Evolutionary conservation across 2,797 vertebrate genomes (phyloP).

Genomic region (Balearica regulorum): DNA sequence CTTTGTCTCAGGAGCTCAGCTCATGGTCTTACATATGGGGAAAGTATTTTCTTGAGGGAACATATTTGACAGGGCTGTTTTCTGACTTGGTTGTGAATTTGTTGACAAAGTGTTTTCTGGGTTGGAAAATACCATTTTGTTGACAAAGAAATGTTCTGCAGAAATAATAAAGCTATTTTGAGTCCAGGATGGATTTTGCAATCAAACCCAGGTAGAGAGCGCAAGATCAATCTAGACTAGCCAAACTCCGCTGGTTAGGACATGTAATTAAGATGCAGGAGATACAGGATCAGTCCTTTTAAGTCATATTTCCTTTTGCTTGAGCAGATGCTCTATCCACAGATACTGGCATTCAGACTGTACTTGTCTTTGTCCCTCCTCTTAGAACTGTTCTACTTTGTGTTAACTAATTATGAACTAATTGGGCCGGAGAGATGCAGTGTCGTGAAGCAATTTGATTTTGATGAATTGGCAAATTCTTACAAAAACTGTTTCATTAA

Average conservation of each 20-base stretch:
- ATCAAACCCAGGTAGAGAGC: background rate
- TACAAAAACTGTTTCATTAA: background rate
- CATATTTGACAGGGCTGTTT: background rate
- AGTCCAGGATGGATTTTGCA: background rate
- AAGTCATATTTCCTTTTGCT: background rate
- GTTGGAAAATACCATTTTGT: background rate
- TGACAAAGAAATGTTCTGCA: background rate
- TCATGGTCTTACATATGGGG: accelerated
- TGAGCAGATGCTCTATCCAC: background rate
- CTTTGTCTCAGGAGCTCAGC: background rate
- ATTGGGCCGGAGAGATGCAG: background rate
- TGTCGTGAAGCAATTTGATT: background rate
- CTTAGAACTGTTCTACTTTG: background rate
- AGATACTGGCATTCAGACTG: background rate
- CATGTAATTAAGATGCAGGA: background rate
- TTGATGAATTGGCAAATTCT: slow-evolving; percentile 43
- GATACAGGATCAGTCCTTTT: background rate
- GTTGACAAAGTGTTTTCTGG: background rate
- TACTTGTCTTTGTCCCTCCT: background rate
- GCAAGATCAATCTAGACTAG: background rate
- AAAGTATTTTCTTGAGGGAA: background rate
- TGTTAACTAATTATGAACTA: slow-evolving; percentile 31
- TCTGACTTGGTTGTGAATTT: background rate
- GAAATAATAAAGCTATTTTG: background rate
- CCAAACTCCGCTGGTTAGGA: accelerated